Conservation (phyloP, 2,113 vertebrate genomes). For the Oreotrochilus melanogaster region DNA sequence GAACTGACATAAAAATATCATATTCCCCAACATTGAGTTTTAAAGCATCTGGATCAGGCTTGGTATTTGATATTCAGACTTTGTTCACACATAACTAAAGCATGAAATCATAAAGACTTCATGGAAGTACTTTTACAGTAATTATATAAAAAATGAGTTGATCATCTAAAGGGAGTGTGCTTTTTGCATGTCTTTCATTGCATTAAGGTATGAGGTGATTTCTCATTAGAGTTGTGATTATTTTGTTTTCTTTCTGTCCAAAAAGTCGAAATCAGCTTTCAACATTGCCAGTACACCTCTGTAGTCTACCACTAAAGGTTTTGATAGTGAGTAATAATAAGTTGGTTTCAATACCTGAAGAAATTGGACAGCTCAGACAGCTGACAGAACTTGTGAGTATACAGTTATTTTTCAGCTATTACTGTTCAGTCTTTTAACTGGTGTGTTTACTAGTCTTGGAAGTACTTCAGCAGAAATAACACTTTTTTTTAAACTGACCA, state of each 20-base stretch:
- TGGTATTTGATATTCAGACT: background rate
- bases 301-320: conserved; percentile 93
- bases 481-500: background rate
- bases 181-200: background rate
- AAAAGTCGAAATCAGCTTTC: conserved; percentile 95
- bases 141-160: background rate
- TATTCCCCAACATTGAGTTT: background rate
- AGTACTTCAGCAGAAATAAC: background rate
- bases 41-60: background rate
- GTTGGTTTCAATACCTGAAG: conserved; percentile 92
- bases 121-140: background rate
- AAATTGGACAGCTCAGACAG: conserved; percentile 89
- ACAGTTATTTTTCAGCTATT: background rate
- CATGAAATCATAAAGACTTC: background rate
- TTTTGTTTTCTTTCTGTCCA: conserved; percentile 12
- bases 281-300: conserved; percentile 88
- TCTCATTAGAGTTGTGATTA: conserved; percentile 1
- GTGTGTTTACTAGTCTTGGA: background rate
- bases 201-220: background rate
- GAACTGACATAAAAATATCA: background rate
- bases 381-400: conserved; percentile 93
- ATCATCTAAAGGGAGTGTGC: background rate
- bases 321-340: conserved; percentile 98
- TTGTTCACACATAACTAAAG: background rate
- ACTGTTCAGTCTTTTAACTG: background rate